phyloP scores from a whole-genome alignment of 2,797 vertebrate genomes.

The Arnoldichthys spilopterus region DNA sequence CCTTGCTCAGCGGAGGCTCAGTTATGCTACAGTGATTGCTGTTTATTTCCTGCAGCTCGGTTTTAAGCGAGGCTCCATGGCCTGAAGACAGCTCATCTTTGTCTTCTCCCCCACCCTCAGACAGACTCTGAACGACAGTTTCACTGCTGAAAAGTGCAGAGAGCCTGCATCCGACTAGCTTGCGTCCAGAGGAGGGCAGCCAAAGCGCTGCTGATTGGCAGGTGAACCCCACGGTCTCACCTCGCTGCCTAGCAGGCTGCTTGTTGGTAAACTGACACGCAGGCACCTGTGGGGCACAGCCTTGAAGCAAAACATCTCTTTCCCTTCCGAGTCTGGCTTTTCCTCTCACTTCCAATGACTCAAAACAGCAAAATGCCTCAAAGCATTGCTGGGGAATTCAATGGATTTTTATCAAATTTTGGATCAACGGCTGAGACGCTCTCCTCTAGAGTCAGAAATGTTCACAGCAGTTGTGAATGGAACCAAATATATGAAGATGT shows the following conservation, averaged over 20 bases:
- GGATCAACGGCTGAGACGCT: too few relatives aligned
- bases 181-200: constrained; percentile 51
- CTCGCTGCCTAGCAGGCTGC: constrained; percentile 55
- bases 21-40: constrained; percentile 65
- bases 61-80: constrained; percentile 48
- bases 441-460: too few relatives aligned
- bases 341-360: constrained; percentile 25
- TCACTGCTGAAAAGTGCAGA: constrained; percentile 50
- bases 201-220: constrained; percentile 62
- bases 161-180: constrained; percentile 52
- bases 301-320: constrained; percentile 52
- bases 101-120: constrained; percentile 30
- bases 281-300: constrained; percentile 49
- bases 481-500: too few relatives aligned
- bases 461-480: too few relatives aligned
- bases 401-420: too few relatives aligned
- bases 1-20: constrained; percentile 54
- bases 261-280: constrained; percentile 62
- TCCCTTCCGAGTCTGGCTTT: constrained; percentile 34
- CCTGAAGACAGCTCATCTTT: constrained; percentile 50
- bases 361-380: constrained; percentile 17
- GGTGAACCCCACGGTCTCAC: constrained; percentile 57
- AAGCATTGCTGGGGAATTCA: not conserved
- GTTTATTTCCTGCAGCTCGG: constrained; percentile 65
- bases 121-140: constrained; percentile 55